A percentile compares a stretch with the other conserved stretches of the same genome.
These are phyloP conservation scores for Prostheceraeus crozeri DNA, from an alignment of 2,888 invertebrate species.

Conservation along the genomic window DNA sequence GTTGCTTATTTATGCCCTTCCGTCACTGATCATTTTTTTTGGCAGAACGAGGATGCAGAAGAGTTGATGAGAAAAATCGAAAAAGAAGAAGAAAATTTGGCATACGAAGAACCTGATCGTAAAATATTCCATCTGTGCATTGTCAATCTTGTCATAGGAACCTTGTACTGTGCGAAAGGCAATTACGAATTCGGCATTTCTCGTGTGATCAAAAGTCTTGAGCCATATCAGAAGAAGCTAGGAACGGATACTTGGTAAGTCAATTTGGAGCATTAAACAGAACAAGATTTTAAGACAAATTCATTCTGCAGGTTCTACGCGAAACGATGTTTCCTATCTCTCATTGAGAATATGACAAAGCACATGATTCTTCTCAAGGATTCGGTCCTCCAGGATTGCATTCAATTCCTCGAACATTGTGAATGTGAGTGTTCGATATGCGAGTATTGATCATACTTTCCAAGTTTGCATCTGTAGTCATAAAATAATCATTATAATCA, in stretches of 20 bases:
- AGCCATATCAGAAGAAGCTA: constrained; percentile 82
- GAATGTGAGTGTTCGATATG: constrained; percentile 63
- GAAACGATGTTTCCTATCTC: constrained; percentile 85
- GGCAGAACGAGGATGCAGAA: constrained; percentile 65
- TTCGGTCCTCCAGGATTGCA: constrained; percentile 74
- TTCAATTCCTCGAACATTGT: constrained; percentile 79
- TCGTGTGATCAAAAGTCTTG: constrained; percentile 87
- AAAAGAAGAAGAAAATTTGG: constrained; percentile 83
- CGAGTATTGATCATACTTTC: no score
- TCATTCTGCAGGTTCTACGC: constrained; percentile 66
- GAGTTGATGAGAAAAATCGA: constrained; percentile 97
- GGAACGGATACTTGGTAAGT: constrained; percentile 87
- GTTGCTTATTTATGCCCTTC: no score
- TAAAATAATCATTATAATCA: no score
- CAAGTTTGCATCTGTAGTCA: no score
- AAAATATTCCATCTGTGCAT: constrained; percentile 92
- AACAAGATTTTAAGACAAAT: neutral
- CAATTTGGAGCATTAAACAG: neutral
- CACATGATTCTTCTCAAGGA: constrained; percentile 81
- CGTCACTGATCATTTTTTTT: no score
- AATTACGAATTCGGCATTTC: constrained; percentile 98
- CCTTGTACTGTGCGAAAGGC: constrained; percentile 92
- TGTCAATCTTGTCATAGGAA: constrained; percentile 95
- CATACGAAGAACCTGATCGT: constrained; percentile 82
- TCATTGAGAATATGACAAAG: constrained; percentile 79